A percentile compares a stretch with the other conserved stretches of the same genome.
phyloP scores from a whole-genome alignment of 2,113 vertebrate genomes.

The Serinus canaria region DNA sequence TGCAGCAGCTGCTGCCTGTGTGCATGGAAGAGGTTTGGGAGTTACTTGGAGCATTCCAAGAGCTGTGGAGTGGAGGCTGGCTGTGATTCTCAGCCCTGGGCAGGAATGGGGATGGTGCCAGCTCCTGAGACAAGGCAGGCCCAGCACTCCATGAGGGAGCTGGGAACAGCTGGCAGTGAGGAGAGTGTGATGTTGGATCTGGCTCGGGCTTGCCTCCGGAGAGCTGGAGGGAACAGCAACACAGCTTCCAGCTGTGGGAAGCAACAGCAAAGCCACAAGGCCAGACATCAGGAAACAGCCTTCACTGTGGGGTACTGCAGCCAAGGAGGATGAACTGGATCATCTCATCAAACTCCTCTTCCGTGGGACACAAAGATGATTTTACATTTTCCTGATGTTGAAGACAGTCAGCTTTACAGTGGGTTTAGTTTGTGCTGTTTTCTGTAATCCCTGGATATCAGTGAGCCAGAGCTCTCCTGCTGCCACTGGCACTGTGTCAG shows the following conservation, averaged over 20 bases:
- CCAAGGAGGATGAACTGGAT: not conserved
- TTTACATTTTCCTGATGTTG: not conserved
- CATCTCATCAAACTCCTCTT: not conserved
- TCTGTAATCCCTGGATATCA: not conserved
- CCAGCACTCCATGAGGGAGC: not conserved
- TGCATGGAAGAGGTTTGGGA: not conserved
- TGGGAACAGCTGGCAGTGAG: not conserved
- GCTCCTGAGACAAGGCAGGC: conserved; percentile 6
- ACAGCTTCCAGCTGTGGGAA: not conserved
- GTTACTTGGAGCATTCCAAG: not conserved
- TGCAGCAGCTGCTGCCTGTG: not conserved
- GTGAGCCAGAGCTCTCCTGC: not conserved
- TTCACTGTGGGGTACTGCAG: not conserved
- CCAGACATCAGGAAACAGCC: not conserved
- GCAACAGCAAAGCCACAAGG: not conserved
- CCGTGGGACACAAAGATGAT: not conserved
- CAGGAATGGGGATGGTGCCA: not conserved
- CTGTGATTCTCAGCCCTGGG: not conserved
- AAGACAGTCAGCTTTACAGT: not conserved
- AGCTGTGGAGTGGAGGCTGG: not conserved
- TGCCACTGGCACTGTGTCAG: not conserved
- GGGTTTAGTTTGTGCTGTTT: not conserved
- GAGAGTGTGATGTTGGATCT: not conserved
- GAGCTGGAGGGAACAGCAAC: not conserved
- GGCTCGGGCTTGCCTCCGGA: not conserved